These are phyloP conservation scores for Anabacerthia variegaticeps DNA, from an alignment of 2,797 vertebrate genomes.

Conservation along the genomic window DNA sequence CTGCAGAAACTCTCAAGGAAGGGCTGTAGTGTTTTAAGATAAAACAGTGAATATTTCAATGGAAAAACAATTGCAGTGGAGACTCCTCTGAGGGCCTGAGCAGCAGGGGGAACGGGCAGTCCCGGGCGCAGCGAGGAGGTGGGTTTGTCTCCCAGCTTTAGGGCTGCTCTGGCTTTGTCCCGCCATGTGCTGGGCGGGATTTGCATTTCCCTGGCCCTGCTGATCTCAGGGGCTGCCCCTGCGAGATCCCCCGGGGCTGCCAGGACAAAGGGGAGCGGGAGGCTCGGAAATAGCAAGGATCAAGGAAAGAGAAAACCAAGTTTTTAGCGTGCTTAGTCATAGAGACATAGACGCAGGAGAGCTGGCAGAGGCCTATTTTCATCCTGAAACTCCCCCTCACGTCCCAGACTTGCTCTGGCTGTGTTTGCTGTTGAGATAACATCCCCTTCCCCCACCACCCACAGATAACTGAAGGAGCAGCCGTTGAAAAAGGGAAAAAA, in stretches of 20 bases:
- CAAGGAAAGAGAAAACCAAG: slow-evolving; percentile 7
- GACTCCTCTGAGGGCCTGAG: background rate
- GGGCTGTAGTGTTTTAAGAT: background rate
- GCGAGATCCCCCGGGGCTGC: background rate
- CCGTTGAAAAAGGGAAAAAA: background rate
- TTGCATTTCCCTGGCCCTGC: background rate
- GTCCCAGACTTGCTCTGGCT: slow-evolving; percentile 32
- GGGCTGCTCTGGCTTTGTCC: background rate
- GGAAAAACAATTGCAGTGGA: background rate
- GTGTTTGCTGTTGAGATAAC: slow-evolving; percentile 51
- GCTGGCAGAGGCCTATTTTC: slow-evolving; percentile 68
- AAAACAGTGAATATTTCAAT: background rate
- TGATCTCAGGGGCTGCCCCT: slow-evolving; percentile 3
- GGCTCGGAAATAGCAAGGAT: slow-evolving; percentile 3
- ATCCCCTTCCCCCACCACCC: slow-evolving; percentile 47
- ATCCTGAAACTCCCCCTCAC: slow-evolving; percentile 46
- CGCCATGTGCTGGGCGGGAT: background rate
- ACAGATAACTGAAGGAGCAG: slow-evolving; percentile 36
- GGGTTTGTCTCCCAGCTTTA: background rate
- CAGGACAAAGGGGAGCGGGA: slow-evolving; percentile 40
- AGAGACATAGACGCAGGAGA: background rate
- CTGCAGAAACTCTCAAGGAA: background rate
- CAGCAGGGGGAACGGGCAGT: background rate
- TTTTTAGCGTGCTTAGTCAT: slow-evolving; percentile 26
- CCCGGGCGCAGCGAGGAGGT: background rate